Evolutionary conservation across 2,888 invertebrate genomes (phyloP).

Genomic region (Danaus chrysippus): DNA sequence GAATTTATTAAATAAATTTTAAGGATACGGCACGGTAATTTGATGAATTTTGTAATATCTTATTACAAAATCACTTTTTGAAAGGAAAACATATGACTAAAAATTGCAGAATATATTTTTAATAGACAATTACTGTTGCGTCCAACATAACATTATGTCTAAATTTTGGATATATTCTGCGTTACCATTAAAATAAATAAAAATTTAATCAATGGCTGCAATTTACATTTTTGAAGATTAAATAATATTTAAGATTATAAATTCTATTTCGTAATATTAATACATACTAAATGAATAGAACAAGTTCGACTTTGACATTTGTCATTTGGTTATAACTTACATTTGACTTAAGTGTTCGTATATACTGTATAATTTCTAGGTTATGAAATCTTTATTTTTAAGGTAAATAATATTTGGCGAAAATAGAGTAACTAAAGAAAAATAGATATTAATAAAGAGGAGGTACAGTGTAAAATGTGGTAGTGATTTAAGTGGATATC

Average conservation of each 20-base stretch:
- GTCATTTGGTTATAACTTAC: no score
- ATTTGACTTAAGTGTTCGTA: no score
- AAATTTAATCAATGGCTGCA: neutral
- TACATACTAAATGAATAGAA: no score
- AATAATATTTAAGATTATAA: no score
- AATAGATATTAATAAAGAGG: neutral
- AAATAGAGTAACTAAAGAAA: no score
- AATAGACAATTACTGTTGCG: slow-evolving; percentile 55
- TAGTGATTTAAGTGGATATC: neutral
- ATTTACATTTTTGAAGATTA: neutral
- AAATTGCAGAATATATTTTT: slow-evolving; percentile 66
- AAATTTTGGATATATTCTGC: neutral
- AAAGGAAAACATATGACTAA: slow-evolving; percentile 74
- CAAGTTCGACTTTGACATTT: no score
- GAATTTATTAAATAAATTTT: slow-evolving; percentile 53
- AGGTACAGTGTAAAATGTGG: neutral
- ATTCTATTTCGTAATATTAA: no score
- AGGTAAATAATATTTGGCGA: no score
- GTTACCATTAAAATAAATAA: neutral
- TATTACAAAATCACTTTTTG: slow-evolving; percentile 60
- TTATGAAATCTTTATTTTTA: no score
- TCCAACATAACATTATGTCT: neutral
- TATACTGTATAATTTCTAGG: no score
- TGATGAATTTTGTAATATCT: slow-evolving; percentile 56
- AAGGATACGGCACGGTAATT: slow-evolving; percentile 63